Conservation (phyloP, 2,797 vertebrate genomes). For the Pangasius larnaudii region DNA sequence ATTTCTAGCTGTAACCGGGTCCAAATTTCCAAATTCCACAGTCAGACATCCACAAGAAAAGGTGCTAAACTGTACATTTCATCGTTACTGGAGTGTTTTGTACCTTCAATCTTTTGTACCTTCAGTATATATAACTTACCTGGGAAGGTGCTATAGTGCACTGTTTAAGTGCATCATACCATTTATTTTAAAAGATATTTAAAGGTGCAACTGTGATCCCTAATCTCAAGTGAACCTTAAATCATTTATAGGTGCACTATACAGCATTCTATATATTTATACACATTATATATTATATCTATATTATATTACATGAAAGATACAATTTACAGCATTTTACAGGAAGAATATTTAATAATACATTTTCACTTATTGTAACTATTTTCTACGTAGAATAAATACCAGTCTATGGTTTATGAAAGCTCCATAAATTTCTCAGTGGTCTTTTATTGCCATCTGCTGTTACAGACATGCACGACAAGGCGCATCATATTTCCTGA, state of each 20-base stretch:
- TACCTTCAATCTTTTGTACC: background rate
- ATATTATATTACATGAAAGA: background rate
- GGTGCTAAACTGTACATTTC: background rate
- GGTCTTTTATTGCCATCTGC: conserved; percentile 56
- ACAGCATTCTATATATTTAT: background rate
- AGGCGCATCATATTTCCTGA: background rate
- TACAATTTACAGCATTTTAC: background rate
- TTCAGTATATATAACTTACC: background rate
- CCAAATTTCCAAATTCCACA: background rate
- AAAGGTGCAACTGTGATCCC: background rate
- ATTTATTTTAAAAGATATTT: background rate
- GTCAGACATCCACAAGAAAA: background rate
- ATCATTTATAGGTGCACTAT: background rate
- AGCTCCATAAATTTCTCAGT: background rate
- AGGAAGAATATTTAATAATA: background rate
- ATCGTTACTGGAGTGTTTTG: background rate
- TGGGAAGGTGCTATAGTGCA: background rate
- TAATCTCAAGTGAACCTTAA: background rate
- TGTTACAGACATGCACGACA: conserved; percentile 31
- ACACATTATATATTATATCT: background rate
- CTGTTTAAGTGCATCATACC: background rate
- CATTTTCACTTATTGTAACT: background rate
- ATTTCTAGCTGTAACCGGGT: background rate
- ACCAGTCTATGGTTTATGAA: background rate
- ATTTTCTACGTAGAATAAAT: no score